These are phyloP conservation scores for Leptinotarsa rubiginosa DNA, from an alignment of 2,888 invertebrate genomes.

Conservation along the genomic window DNA sequence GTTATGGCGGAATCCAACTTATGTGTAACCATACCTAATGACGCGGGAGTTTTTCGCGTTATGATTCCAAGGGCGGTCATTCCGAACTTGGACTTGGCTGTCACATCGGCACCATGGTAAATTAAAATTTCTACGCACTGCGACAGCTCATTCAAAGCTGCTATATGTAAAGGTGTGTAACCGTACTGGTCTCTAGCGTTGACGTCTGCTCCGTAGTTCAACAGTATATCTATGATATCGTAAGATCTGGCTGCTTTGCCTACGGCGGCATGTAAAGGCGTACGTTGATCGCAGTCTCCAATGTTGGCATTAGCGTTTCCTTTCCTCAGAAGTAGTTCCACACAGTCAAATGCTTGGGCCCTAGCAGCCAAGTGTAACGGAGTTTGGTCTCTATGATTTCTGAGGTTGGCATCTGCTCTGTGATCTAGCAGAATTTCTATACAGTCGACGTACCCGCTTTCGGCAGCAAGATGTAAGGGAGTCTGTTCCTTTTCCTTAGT, in stretches of 20 bases:
- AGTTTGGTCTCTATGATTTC: conserved; percentile 84
- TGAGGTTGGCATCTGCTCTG: conserved; percentile 80
- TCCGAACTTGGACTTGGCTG: conserved; percentile 87
- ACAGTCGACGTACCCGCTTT: conserved; percentile 86
- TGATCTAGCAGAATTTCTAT: conserved; percentile 79
- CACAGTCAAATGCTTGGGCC: conserved; percentile 83
- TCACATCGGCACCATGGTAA: conserved; percentile 89
- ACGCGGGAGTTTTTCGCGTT: conserved; percentile 87
- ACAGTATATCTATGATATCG: conserved; percentile 82
- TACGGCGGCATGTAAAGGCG: conserved; percentile 85
- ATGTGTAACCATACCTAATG: conserved; percentile 84
- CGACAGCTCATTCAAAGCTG: conserved; percentile 85
- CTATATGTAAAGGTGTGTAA: conserved; percentile 86
- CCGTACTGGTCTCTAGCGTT: conserved; percentile 88
- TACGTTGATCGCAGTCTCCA: conserved; percentile 83
- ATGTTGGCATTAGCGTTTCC: conserved; percentile 83
- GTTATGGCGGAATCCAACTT: conserved; percentile 85
- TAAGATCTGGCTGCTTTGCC: conserved; percentile 86
- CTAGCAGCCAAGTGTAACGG: conserved; percentile 87
- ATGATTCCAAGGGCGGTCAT: conserved; percentile 88
- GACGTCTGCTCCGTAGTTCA: conserved; percentile 84
- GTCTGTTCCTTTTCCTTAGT: conserved; percentile 83
- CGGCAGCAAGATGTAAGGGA: conserved; percentile 87
- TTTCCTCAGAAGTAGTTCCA: conserved; percentile 80
- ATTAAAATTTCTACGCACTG: conserved; percentile 88